Conservation (phyloP, 1,140 invertebrate genomes). For the Papilio aristodemus region DNA sequence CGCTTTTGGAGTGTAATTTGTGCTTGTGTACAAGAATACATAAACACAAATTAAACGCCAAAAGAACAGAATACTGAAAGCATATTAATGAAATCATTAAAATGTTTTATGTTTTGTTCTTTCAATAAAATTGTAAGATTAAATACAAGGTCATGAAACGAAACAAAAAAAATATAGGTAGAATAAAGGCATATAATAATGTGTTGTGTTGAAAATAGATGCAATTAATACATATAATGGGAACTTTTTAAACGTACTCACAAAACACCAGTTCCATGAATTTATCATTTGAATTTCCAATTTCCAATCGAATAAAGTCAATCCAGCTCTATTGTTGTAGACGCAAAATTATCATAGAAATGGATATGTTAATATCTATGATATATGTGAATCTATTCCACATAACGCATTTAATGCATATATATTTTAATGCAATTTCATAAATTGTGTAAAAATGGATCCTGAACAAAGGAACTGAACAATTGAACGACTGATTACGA, state of each 20-base stretch:
- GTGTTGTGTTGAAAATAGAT: too few relatives aligned
- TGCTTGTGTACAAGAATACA: conserved; percentile 24
- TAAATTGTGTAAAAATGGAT: background rate
- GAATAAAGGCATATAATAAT: too few relatives aligned
- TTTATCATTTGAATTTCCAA: conserved; percentile 3
- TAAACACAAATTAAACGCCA: conserved; percentile 17
- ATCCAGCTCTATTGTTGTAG: conserved; percentile 11
- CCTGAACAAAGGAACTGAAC: background rate
- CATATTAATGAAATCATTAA: conserved; percentile 1
- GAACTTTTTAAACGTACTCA: background rate
- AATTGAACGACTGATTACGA: background rate
- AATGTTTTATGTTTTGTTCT: background rate
- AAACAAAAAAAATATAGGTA: background rate
- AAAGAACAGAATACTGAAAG: conserved; percentile 1
- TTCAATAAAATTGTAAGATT: background rate
- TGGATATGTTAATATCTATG: conserved; percentile 10
- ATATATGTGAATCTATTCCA: background rate
- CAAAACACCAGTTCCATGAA: background rate
- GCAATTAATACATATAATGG: too few relatives aligned
- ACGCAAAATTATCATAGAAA: conserved; percentile 21
- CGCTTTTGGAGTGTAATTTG: conserved; percentile 28
- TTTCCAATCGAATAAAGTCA: conserved; percentile 17
- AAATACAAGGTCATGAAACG: background rate
- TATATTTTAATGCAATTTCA: background rate
- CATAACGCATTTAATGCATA: conserved; percentile 1